Evolutionary conservation across 1,140 invertebrate species (phyloP), one percentile per base, ranked within the genome.

Genomic region (Archivesica marissinica): DNA sequence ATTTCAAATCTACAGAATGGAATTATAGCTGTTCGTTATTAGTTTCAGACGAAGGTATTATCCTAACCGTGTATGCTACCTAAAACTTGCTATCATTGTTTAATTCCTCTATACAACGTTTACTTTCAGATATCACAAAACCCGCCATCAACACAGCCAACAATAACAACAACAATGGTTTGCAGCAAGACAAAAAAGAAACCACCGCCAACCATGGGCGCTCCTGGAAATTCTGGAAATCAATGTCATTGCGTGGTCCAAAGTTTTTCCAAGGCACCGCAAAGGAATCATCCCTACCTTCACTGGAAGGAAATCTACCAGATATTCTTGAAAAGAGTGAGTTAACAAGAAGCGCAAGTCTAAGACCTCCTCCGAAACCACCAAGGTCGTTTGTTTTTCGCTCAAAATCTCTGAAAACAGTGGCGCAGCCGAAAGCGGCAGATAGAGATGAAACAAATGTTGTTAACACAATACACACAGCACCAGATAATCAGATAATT

Each of bases 361-460:
- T 89, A 59, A 90, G 89, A 80, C 90, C 92, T 3, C 92, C 92
- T 0, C 90, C 89, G 1, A 92, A 92, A 78, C 92, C 92, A 23
- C 92, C 92, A 0, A 52, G 92, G 20, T 68, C 90, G 2, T 91
- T 91, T 66, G 79, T 91, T 13, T 88, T 91, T 82, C 86, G 91
- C n/a, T 91, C 88, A n/a, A 88, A 86, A 15, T 89, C 88, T 7
- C 88, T 90, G n/a, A 89, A 88, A 68, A 88, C 87, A n/a, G 86
- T 83, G 1, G 72, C 86, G 15, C 68, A 20, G 33, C 4, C 2
- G 28, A 20, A 11, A n/a, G 25, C 68, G 2, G 61, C 11, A 4
- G 6, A 33, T n/a, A 38, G 11, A 2, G 23, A 6, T 2, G 61
- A 33, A 28, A 9, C 13, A 2, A 3, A 20, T 15, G 30, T 64